Evolutionary conservation across 2,888 invertebrate species (phyloP).

Genomic region (Aproaerema taeniolella): DNA sequence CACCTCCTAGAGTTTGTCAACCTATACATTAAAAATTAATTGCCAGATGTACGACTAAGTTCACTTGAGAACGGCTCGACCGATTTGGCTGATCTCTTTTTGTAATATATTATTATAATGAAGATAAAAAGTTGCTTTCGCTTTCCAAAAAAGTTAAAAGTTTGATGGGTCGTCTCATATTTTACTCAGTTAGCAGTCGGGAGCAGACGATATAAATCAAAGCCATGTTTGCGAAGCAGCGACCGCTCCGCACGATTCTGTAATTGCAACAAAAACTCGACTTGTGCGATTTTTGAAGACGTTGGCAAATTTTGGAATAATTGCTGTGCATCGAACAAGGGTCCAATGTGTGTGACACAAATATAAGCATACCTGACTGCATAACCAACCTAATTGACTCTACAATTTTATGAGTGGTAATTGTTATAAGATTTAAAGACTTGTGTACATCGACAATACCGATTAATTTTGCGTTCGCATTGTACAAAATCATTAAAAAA

Average conservation of each 20-base stretch:
- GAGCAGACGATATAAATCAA: constrained; percentile 70
- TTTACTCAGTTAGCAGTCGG: constrained; percentile 57
- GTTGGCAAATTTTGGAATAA: constrained; percentile 71
- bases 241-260: constrained; percentile 60
- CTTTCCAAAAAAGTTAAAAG: constrained; percentile 63
- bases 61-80: too few relatives aligned
- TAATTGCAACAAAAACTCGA: constrained; percentile 73
- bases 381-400: constrained; percentile 6
- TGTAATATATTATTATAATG: constrained; percentile 76
- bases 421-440: too few relatives aligned
- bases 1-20: too few relatives aligned
- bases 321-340: constrained; percentile 27
- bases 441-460: too few relatives aligned
- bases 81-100: too few relatives aligned
- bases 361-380: constrained; percentile 4
- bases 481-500: too few relatives aligned
- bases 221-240: constrained; percentile 59
- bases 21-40: too few relatives aligned
- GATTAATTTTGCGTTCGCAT: too few relatives aligned
- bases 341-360: neutral
- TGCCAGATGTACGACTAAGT: too few relatives aligned
- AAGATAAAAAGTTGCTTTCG: constrained; percentile 57
- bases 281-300: constrained; percentile 65
- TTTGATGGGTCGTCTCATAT: constrained; percentile 70
- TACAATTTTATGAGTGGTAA: too few relatives aligned